Evolutionary conservation across 2,113 vertebrate species (phyloP).

Genomic region (Procapra przewalskii): DNA sequence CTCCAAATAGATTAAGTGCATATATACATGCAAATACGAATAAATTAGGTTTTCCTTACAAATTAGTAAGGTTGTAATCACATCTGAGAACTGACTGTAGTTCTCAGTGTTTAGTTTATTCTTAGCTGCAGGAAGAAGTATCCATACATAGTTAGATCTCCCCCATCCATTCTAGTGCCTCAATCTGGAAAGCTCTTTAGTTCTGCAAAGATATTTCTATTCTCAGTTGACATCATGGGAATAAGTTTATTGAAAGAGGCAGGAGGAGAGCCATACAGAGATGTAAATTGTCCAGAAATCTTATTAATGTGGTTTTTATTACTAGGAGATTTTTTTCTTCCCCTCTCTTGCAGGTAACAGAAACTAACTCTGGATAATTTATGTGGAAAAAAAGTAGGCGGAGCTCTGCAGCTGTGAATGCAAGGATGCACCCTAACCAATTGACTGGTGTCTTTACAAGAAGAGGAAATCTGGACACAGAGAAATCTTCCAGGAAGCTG

Average conservation of each 20-base stretch:
- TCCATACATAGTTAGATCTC: background rate
- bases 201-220: background rate
- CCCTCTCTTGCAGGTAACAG: background rate
- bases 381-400: background rate
- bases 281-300: background rate
- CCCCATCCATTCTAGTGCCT: background rate
- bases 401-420: background rate
- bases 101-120: background rate
- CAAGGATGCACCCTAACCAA: background rate
- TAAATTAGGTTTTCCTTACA: background rate
- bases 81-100: background rate
- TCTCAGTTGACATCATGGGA: background rate
- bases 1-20: background rate
- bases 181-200: background rate
- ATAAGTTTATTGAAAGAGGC: background rate
- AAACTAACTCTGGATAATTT: background rate
- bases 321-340: background rate
- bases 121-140: background rate
- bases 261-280: background rate
- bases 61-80: background rate
- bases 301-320: background rate
- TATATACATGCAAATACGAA: background rate
- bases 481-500: background rate
- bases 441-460: background rate
- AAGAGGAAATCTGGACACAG: background rate